Evolutionary conservation across 2,113 vertebrate species (phyloP), one percentile per base, ranked within the genome.

Genomic region (Macroglossus sobrinus): DNA sequence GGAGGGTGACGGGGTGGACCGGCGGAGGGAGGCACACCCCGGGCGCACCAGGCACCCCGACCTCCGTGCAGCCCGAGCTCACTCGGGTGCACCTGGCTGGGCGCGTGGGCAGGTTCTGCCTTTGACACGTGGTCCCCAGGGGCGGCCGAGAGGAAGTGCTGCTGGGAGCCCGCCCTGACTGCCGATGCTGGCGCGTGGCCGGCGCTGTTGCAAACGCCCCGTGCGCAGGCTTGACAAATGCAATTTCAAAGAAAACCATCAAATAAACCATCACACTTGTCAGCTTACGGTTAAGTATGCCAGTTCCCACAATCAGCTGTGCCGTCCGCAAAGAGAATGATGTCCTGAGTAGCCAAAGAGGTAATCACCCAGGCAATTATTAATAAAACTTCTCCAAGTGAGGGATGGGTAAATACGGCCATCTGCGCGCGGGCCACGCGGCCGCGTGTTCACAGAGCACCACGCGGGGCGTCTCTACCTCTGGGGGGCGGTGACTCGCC

Each of bases 251-350:
- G 94, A 86, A 57, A 45, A 61, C 24, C 69, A 55, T 61, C 84
- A 87, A 84, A 76, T 81, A 86, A 79, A 50, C 61, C 66, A 71
- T 45, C 80, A 33, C 59, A 28, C 16, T 66, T 72, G 84, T 88
- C 84, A 81, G 53, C 59, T 81, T 61, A 12, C 19, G 59, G 81
- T 95, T 91, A 75, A 88, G 76, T 91, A 81, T 28, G 81, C 61
- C 63, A 97, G 88, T 95, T 88, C 84, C 76, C 66, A 91, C 76
- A 76, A 66, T 87, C 96, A 72, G 6, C 72, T 93, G 80, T 80
- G 28, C 66, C 53, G 1, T 21, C 40, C 91, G 81, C 59, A 84
- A 61, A 92, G 88, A 84, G 91, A 72, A 75, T 50, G 80, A 35
- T 18, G 50, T 53, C 69, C 69, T 38, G 8, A 10, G 66, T 61